A percentile compares a stretch with the other conserved stretches of the same genome.
Conservation (phyloP, 92 coral and sea anemone species). For the Micromussa lordhowensis region DNA sequence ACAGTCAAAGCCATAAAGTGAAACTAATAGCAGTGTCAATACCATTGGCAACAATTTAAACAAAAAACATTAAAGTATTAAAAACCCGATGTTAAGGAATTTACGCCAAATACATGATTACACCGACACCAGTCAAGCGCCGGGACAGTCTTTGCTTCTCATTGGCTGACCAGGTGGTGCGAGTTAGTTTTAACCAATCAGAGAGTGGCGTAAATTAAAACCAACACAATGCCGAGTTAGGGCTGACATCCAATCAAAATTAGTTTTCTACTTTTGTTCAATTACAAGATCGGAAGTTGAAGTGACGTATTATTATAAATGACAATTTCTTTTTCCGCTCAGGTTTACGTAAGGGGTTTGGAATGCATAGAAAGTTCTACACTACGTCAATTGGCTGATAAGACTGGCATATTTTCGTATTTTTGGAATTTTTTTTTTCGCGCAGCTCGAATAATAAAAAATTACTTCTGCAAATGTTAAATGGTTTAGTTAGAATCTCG, state of each 20-base stretch:
- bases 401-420: no score
- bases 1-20: background rate
- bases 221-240: background rate
- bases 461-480: background rate
- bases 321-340: background rate
- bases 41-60: background rate
- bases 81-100: background rate
- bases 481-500: background rate
- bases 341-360: background rate
- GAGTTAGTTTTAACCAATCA: background rate
- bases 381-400: background rate
- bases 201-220: background rate
- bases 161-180: background rate
- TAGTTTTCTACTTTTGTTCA: background rate
- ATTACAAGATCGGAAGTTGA: background rate
- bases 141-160: background rate
- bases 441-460: background rate
- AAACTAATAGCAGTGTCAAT: background rate
- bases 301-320: background rate
- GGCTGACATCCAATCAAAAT: background rate
- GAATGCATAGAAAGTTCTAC: conserved; percentile 1
- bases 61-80: background rate
- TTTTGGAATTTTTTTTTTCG: background rate
- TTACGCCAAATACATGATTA: background rate
- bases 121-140: background rate